Percentiles rank a stretch among this genome's conserved stretches.
Conservation (phyloP, 2,888 invertebrate genomes). For the Ectemnius cavifrons region DNA sequence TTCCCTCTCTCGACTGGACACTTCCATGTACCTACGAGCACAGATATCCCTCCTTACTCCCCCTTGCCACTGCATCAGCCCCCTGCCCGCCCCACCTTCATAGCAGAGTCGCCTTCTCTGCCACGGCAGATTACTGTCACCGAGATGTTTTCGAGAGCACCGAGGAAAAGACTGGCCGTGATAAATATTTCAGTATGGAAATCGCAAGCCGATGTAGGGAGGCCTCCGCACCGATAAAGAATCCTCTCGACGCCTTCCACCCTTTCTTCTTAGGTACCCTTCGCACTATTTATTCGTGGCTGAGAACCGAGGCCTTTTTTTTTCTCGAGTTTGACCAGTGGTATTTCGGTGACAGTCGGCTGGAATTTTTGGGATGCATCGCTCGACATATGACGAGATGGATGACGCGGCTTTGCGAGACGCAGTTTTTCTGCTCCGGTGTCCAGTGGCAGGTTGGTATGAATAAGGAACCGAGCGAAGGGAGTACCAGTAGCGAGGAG, state of each 20-base stretch:
- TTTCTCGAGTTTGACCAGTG: no score
- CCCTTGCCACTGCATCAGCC: no score
- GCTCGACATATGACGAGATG: constrained; percentile 14
- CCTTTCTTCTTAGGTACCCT: no score
- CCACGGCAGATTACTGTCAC: constrained; percentile 5
- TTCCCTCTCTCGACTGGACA: not conserved
- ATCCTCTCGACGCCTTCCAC: no score
- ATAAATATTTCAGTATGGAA: constrained; percentile 10
- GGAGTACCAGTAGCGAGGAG: constrained; percentile 14
- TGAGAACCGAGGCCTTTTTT: no score
- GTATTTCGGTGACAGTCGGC: no score
- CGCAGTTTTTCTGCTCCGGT: constrained; percentile 60
- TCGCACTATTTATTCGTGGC: no score
- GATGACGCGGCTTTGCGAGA: constrained; percentile 18
- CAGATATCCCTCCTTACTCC: no score
- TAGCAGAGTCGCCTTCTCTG: not conserved
- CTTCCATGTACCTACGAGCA: no score
- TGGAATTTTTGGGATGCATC: no score
- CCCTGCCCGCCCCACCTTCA: no score
- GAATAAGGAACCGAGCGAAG: constrained; percentile 71
- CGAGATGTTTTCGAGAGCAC: not conserved
- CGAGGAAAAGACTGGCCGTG: constrained; percentile 3
- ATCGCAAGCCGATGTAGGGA: not conserved
- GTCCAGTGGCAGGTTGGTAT: constrained; percentile 51
- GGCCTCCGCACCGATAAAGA: not conserved